Percentiles rank a stretch among this genome's conserved stretches.
phyloP scores from a whole-genome alignment of 2,113 vertebrate genomes.

The Paracanthobrama guichenoti region DNA sequence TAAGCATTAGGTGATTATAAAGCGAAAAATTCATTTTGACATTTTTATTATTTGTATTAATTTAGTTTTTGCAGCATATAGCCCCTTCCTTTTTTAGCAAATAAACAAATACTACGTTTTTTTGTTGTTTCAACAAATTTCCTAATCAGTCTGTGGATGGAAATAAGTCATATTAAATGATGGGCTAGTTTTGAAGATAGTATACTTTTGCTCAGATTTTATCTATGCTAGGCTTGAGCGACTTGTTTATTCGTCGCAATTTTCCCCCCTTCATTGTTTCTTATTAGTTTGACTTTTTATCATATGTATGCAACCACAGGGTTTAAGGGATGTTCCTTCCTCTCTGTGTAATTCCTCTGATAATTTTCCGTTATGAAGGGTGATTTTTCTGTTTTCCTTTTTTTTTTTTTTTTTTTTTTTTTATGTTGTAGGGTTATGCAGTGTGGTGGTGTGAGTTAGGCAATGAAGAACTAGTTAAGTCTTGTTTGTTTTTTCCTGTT shows the following conservation, averaged over 20 bases:
- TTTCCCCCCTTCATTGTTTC: constrained; percentile 53
- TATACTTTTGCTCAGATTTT: constrained; percentile 49
- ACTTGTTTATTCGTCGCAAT: background rate
- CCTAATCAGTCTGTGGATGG: constrained; percentile 93
- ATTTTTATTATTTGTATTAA: constrained; percentile 81
- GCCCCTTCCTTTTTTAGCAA: constrained; percentile 65
- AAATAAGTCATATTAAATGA: constrained; percentile 74
- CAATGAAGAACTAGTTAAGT: constrained; percentile 54
- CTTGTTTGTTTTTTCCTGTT: constrained; percentile 54
- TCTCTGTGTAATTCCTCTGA: constrained; percentile 65
- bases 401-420: constrained; percentile 59
- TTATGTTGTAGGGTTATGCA: constrained; percentile 63
- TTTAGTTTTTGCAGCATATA: constrained; percentile 90
- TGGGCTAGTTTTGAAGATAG: constrained; percentile 56
- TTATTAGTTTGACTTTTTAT: constrained; percentile 59
- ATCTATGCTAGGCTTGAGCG: constrained; percentile 66
- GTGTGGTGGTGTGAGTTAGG: constrained; percentile 41
- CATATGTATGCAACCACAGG: constrained; percentile 67
- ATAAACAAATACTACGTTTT: background rate
- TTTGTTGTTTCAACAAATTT: constrained; percentile 69
- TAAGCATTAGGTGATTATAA: constrained; percentile 76
- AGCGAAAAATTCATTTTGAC: constrained; percentile 71
- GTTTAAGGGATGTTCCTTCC: constrained; percentile 68
- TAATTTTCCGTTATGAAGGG: constrained; percentile 57
- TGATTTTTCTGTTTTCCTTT: constrained; percentile 39